Conservation (phyloP, 2,113 vertebrate genomes). For the Agapornis roseicollis region DNA sequence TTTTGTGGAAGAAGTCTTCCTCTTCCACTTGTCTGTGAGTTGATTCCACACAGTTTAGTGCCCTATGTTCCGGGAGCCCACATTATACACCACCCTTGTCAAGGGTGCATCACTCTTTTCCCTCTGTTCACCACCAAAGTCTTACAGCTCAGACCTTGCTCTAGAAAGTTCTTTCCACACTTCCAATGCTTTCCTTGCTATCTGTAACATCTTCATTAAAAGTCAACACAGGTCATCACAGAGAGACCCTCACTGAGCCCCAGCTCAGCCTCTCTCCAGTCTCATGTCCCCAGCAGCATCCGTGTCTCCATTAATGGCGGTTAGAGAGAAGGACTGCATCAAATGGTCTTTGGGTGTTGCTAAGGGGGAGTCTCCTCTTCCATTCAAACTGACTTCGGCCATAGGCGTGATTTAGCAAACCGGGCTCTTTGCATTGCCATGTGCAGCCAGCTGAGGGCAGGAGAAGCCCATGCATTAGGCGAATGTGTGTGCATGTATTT, state of each 20-base stretch:
- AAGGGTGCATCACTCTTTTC: background rate
- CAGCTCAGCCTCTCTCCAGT: background rate
- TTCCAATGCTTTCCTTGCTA: background rate
- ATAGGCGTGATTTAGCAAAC: background rate
- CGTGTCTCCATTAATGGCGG: accelerated
- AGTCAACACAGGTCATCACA: accelerated
- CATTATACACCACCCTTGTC: background rate
- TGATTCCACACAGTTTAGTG: background rate
- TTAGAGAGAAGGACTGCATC: background rate
- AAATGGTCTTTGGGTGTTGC: accelerated
- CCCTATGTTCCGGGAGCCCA: accelerated
- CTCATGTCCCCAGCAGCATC: background rate
- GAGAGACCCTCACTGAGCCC: background rate
- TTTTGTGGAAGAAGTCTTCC: background rate
- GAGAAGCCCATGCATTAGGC: background rate
- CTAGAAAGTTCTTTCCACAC: accelerated
- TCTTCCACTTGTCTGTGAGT: background rate
- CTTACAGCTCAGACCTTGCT: background rate
- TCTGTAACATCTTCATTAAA: background rate
- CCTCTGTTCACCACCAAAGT: background rate
- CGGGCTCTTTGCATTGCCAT: background rate
- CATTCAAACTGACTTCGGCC: accelerated
- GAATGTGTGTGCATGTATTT: accelerated
- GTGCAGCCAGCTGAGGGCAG: slow-evolving; percentile 66
- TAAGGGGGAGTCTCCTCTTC: background rate